phyloP scores from a whole-genome alignment of 2,888 invertebrate species.

The Elysia crispata region DNA sequence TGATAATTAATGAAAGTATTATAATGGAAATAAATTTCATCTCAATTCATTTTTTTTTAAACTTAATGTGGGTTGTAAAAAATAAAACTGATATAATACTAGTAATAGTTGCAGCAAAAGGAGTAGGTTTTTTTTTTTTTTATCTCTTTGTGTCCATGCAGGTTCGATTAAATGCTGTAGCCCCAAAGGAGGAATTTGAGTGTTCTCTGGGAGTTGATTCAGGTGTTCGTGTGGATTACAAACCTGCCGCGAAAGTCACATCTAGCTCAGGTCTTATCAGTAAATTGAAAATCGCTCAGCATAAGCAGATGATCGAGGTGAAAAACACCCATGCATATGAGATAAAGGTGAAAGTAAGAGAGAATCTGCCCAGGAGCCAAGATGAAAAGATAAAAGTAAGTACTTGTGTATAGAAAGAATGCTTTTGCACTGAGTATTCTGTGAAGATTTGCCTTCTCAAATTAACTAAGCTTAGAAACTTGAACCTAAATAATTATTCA shows the following conservation, averaged over 20 bases:
- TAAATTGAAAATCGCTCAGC: constrained; percentile 63
- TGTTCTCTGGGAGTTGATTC: constrained; percentile 78
- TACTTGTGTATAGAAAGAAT: neutral
- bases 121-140: too few relatives aligned
- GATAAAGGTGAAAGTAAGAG: constrained; percentile 73
- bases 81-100: too few relatives aligned
- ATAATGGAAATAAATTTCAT: too few relatives aligned
- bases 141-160: constrained; percentile 25
- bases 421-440: too few relatives aligned
- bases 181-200: constrained; percentile 77
- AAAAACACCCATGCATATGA: constrained; percentile 75
- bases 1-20: too few relatives aligned
- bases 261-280: constrained; percentile 75
- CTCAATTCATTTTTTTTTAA: too few relatives aligned
- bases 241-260: constrained; percentile 73
- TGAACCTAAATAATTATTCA: too few relatives aligned
- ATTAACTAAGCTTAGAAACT: too few relatives aligned
- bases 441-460: too few relatives aligned
- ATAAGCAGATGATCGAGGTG: constrained; percentile 71
- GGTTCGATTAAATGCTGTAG: constrained; percentile 70
- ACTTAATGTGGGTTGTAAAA: too few relatives aligned
- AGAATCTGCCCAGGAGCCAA: constrained; percentile 76
- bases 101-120: too few relatives aligned
- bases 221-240: constrained; percentile 76
- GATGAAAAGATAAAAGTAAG: constrained; percentile 78